Percentiles rank a stretch among this genome's conserved stretches.
These are phyloP conservation scores for Rhagologus leucostigma DNA, from an alignment of 2,113 vertebrate genomes.

Conservation along the genomic window DNA sequence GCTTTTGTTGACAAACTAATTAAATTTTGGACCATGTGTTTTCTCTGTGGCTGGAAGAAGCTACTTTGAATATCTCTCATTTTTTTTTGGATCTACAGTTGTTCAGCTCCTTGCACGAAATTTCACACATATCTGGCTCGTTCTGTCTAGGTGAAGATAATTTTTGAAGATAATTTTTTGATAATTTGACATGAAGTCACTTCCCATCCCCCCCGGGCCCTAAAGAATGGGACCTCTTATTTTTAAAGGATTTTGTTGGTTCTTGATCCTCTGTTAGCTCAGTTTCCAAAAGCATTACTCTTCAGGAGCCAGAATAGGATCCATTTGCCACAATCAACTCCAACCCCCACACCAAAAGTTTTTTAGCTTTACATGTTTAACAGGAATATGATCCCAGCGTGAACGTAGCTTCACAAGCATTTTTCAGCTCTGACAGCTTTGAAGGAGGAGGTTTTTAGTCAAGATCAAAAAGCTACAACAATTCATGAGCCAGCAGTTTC, in stretches of 20 bases:
- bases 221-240: background rate
- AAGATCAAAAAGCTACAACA: background rate
- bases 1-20: background rate
- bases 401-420: background rate
- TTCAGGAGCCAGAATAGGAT: background rate
- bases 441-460: background rate
- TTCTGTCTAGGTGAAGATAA: background rate
- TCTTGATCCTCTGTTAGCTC: background rate
- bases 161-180: background rate
- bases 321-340: background rate
- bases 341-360: background rate
- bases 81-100: background rate
- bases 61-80: background rate
- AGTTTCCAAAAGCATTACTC: background rate
- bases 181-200: background rate
- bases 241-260: background rate
- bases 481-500: background rate
- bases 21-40: background rate
- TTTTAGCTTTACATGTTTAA: background rate
- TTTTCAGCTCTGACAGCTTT: background rate
- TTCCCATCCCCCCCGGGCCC: rapidly evolving
- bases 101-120: background rate
- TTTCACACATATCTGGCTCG: background rate
- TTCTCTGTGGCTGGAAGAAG: background rate
- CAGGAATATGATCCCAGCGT: background rate